These are phyloP conservation scores for Loripinus fragilis DNA, from an alignment of 2,888 invertebrate genomes.

Conservation along the genomic window DNA sequence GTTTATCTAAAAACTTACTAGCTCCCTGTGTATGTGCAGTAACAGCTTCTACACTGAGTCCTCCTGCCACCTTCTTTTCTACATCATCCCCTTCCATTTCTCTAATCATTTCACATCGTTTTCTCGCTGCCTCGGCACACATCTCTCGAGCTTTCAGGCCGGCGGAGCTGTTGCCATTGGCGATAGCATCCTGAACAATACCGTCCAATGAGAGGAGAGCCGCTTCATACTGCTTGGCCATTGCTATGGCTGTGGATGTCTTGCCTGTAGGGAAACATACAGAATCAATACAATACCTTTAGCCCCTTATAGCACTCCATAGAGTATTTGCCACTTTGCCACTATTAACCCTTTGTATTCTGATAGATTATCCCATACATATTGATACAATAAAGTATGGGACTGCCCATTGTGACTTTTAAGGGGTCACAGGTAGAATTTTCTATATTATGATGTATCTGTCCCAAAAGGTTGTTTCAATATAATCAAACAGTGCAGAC, in stretches of 20 bases:
- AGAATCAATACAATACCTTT: neutral
- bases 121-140: slow-evolving; percentile 81
- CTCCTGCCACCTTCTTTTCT: slow-evolving; percentile 73
- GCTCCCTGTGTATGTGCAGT: slow-evolving; percentile 81
- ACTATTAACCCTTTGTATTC: too few species aligned
- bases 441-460: too few species aligned
- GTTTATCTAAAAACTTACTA: slow-evolving; percentile 68
- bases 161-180: slow-evolving; percentile 80
- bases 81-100: slow-evolving; percentile 75
- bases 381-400: too few species aligned
- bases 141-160: slow-evolving; percentile 80
- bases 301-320: neutral
- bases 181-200: slow-evolving; percentile 82
- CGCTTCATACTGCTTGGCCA: slow-evolving; percentile 82
- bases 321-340: too few species aligned
- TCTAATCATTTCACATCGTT: slow-evolving; percentile 73
- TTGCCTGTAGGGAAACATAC: slow-evolving; percentile 74
- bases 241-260: slow-evolving; percentile 75
- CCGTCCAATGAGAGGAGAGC: slow-evolving; percentile 82
- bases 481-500: too few species aligned
- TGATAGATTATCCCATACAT: too few species aligned
- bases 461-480: too few species aligned
- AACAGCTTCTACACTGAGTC: slow-evolving; percentile 82
- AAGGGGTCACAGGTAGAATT: too few species aligned
- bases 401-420: too few species aligned